Percentiles rank a stretch among this genome's conserved stretches.
Evolutionary conservation across 2,113 vertebrate genomes (phyloP).

Genomic region (Prochilodus magdalenae): DNA sequence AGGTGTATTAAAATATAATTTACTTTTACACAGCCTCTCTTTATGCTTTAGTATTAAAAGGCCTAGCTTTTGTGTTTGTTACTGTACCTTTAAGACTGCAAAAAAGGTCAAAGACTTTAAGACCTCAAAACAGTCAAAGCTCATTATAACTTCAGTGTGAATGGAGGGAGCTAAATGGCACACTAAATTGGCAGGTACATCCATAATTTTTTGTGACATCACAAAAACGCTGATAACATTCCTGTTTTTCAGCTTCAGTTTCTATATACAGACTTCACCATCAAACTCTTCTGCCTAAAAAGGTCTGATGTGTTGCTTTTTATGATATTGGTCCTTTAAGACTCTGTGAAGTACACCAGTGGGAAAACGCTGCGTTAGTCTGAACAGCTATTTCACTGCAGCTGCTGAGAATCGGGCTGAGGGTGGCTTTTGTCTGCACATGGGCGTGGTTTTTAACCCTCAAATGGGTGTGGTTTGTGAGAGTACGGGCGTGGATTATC

Average conservation of each 20-base stretch:
- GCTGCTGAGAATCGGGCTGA: not conserved
- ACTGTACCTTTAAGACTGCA: not conserved
- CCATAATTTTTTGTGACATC: no score
- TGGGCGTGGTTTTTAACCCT: not conserved
- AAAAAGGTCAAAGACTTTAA: no score
- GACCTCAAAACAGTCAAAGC: no score
- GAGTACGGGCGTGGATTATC: not conserved
- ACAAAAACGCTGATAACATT: not conserved
- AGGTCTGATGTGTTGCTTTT: not conserved
- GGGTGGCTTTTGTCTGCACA: not conserved
- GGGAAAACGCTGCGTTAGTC: not conserved
- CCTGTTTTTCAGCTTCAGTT: not conserved
- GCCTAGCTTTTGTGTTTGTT: not conserved
- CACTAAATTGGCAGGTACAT: not conserved
- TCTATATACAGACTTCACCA: not conserved
- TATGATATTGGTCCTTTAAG: not conserved
- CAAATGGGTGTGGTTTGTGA: not conserved
- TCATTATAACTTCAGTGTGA: not conserved
- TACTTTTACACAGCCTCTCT: not conserved
- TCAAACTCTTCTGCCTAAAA: not conserved
- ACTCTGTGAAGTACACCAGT: no score
- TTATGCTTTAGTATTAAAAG: no score
- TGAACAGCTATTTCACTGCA: slow-evolving; percentile 2
- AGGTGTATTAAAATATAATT: no score
- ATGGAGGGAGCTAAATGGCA: not conserved